Conservation (phyloP, 2,113 vertebrate species). For the Crotalus tigris region DNA sequence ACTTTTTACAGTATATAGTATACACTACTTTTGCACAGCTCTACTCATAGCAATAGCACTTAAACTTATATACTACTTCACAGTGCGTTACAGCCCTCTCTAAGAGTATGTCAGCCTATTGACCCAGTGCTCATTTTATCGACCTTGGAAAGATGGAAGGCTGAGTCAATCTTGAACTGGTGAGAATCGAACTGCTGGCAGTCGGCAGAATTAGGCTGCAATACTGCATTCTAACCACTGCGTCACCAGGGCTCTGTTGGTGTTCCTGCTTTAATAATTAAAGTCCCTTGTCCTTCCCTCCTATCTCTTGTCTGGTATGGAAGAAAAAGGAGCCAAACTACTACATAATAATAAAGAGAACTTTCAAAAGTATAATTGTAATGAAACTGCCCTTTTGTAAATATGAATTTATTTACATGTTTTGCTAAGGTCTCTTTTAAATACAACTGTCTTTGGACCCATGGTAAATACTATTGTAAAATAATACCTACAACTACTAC, state of each 20-base stretch:
- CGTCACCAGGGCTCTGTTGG: background rate
- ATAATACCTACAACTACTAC: background rate
- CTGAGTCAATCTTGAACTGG: background rate
- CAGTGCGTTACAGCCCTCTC: background rate
- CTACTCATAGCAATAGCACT: background rate
- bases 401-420: constrained; percentile 33
- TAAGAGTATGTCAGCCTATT: background rate
- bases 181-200: background rate
- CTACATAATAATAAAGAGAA: background rate
- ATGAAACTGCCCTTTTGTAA: constrained; percentile 19
- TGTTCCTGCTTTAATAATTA: background rate
- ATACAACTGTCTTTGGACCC: no score
- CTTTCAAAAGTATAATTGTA: background rate
- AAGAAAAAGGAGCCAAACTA: background rate
- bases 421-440: background rate
- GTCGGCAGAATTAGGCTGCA: background rate
- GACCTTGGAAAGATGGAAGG: background rate
- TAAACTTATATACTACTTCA: background rate
- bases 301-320: background rate
- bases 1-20: background rate
- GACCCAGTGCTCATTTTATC: background rate
- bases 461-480: background rate
- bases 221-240: background rate
- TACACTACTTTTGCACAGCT: background rate
- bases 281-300: background rate